A percentile compares a stretch with the other conserved stretches of the same genome.
phyloP scores from a whole-genome alignment of 1,140 invertebrate genomes.

The Trichonephila clavipes region DNA sequence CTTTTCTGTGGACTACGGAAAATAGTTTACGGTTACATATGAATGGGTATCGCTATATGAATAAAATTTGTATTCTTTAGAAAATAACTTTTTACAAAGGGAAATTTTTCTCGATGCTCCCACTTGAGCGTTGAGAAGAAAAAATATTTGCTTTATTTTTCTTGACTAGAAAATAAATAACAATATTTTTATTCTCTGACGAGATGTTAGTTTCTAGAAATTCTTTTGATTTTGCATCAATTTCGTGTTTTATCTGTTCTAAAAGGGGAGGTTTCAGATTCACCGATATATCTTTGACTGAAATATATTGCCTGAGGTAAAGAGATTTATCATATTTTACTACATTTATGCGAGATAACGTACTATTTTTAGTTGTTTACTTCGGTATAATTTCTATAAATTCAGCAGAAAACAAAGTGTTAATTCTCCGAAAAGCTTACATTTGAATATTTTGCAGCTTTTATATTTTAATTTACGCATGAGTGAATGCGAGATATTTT shows the following conservation, averaged over 20 bases:
- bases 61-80: slow-evolving; percentile 39
- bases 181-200: not conserved
- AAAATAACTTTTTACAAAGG: slow-evolving; percentile 7
- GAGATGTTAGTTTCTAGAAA: not conserved
- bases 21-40: slow-evolving; percentile 41
- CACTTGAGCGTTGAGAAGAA: not conserved
- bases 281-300: not conserved
- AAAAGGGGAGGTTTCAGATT: not conserved
- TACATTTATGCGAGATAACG: too few species aligned
- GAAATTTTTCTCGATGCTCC: not conserved
- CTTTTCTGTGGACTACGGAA: slow-evolving; percentile 37
- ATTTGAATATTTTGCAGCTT: too few species aligned
- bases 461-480: too few species aligned
- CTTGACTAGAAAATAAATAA: slow-evolving; percentile 23
- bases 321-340: too few species aligned
- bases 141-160: not conserved
- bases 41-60: slow-evolving; percentile 34
- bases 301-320: not conserved
- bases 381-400: too few species aligned
- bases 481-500: too few species aligned
- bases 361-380: too few species aligned
- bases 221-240: not conserved
- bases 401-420: too few species aligned
- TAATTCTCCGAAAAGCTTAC: too few species aligned
- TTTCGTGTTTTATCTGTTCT: not conserved